These are phyloP conservation scores for Aspidapion aeneum DNA, from an alignment of 2,888 invertebrate genomes.

Conservation along the genomic window DNA sequence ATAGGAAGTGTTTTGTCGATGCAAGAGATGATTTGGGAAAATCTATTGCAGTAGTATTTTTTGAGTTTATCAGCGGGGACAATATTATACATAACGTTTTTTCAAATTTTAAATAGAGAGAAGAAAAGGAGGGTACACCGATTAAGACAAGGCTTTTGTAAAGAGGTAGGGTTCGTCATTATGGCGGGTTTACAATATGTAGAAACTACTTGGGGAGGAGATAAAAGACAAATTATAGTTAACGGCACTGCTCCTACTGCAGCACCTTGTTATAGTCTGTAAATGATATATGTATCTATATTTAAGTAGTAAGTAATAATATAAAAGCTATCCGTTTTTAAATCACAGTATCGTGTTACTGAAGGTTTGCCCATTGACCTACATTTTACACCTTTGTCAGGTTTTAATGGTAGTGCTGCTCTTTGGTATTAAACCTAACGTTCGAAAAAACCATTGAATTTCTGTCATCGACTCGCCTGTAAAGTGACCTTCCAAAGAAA, in stretches of 20 bases:
- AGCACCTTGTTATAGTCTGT: no score
- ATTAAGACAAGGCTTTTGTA: conserved; percentile 41
- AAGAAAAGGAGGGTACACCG: conserved; percentile 44
- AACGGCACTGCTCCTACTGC: background rate
- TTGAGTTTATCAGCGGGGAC: conserved; percentile 52
- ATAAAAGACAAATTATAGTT: background rate
- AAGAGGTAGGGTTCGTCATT: conserved; percentile 43
- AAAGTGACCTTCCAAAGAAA: conserved; percentile 18
- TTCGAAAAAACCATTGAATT: no score
- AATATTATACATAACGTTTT: conserved; percentile 53
- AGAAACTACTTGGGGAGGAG: conserved; percentile 19
- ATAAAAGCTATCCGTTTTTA: no score
- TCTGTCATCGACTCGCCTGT: no score
- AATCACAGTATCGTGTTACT: no score
- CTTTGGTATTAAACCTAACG: no score
- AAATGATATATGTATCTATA: no score
- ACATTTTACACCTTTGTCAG: no score
- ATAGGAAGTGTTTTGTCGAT: conserved; percentile 49
- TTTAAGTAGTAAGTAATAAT: no score
- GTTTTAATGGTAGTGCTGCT: no score
- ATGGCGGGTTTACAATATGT: conserved; percentile 43
- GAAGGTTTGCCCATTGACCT: no score
- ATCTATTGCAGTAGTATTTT: conserved; percentile 44
- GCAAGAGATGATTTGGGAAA: conserved; percentile 42
- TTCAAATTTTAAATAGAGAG: conserved; percentile 51